Evolutionary conservation across 2,888 invertebrate genomes (phyloP).

Genomic region (Caenorhabditis uteleia): DNA sequence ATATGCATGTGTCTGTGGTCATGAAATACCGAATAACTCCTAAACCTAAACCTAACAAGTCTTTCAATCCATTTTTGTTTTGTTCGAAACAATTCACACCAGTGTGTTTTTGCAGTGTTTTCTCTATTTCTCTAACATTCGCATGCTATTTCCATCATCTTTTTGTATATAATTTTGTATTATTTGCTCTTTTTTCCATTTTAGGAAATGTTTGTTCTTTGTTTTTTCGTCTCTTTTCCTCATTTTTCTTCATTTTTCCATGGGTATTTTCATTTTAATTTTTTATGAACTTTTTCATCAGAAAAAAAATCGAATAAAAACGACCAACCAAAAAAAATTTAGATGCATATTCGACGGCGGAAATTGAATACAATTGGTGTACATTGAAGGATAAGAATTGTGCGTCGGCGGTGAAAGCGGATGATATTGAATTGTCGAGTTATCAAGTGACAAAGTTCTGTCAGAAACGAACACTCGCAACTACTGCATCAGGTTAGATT

Average conservation of each 20-base stretch:
- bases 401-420: slow-evolving; percentile 37
- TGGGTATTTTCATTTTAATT: neutral
- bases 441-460: slow-evolving; percentile 50
- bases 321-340: slow-evolving; percentile 51
- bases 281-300: neutral
- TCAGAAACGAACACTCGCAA: slow-evolving; percentile 47
- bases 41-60: too few relatives aligned
- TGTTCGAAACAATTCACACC: neutral
- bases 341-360: slow-evolving; percentile 90
- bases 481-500: slow-evolving; percentile 49
- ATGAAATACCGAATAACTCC: slow-evolving; percentile 4
- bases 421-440: slow-evolving; percentile 51
- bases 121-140: neutral
- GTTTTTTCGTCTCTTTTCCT: neutral
- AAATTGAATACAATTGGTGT: slow-evolving; percentile 55
- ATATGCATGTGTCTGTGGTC: slow-evolving; percentile 14
- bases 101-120: neutral
- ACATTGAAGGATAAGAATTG: slow-evolving; percentile 37
- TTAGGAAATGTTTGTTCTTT: slow-evolving; percentile 1
- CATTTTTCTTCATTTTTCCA: neutral
- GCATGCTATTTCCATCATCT: neutral
- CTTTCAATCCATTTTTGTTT: slow-evolving; percentile 5
- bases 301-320: slow-evolving; percentile 9
- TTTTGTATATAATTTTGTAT: neutral
- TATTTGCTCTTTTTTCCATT: neutral